Evolutionary conservation across 2,888 invertebrate species (phyloP).

Genomic region (Eupithecia inturbata): DNA sequence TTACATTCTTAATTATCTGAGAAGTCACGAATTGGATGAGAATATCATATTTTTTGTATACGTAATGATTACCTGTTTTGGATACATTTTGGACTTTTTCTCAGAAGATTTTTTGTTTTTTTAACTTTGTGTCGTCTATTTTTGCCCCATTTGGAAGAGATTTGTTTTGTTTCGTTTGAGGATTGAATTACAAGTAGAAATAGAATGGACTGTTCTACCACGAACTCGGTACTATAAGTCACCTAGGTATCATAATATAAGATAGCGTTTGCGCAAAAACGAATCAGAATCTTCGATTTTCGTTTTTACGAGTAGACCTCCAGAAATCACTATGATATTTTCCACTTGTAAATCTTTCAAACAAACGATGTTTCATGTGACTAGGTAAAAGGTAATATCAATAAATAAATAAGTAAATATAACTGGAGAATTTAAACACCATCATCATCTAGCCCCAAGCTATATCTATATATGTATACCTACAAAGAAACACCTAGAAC

Average conservation of each 20-base stretch:
- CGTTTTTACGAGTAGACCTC: too few relatives aligned
- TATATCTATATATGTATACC: too few relatives aligned
- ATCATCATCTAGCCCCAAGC: neutral
- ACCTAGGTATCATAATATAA: too few relatives aligned
- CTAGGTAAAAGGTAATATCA: too few relatives aligned
- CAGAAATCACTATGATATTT: neutral
- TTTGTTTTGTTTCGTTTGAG: neutral
- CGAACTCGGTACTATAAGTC: too few relatives aligned
- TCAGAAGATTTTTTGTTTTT: slow-evolving; percentile 7
- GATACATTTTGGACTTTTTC: neutral
- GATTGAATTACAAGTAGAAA: neutral
- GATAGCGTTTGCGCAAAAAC: too few relatives aligned
- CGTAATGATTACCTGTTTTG: slow-evolving; percentile 6
- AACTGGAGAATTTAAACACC: neutral
- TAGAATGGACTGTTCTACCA: neutral
- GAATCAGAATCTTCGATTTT: too few relatives aligned
- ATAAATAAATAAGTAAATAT: neutral
- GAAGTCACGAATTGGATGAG: slow-evolving; percentile 55
- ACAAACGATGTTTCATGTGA: neutral
- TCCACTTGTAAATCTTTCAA: neutral
- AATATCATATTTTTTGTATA: slow-evolving; percentile 46
- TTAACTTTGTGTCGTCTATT: neutral
- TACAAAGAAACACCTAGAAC: too few relatives aligned
- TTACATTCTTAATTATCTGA: slow-evolving; percentile 52
- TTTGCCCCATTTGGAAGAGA: neutral